Evolutionary conservation across 2,113 vertebrate species (phyloP).

Genomic region (Strigops habroptila): DNA sequence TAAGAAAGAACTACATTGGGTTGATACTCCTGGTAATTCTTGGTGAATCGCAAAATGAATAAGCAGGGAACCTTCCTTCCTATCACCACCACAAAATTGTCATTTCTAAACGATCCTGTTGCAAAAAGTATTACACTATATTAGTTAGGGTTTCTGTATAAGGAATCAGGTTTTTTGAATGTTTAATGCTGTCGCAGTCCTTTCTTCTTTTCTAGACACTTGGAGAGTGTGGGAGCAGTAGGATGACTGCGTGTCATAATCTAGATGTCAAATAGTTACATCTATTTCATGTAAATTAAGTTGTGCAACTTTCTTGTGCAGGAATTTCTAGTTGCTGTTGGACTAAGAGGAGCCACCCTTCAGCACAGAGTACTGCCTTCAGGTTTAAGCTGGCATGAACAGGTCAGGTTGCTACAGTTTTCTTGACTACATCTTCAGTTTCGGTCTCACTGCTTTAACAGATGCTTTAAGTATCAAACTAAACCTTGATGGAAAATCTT

Average conservation of each 20-base stretch:
- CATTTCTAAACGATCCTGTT: neutral
- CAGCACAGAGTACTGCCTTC: constrained; percentile 88
- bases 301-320: constrained; percentile 41
- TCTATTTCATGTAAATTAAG: neutral
- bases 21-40: neutral
- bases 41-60: neutral
- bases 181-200: neutral
- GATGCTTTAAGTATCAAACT: neutral
- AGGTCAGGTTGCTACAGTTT: constrained; percentile 74
- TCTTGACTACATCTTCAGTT: neutral
- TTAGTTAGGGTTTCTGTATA: neutral
- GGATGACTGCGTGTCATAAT: neutral
- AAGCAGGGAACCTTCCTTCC: neutral
- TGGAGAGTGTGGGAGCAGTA: neutral
- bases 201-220: neutral
- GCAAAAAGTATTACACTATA: neutral
- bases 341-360: constrained; percentile 89
- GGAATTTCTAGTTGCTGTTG: constrained; percentile 93
- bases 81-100: neutral
- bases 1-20: neutral
- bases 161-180: neutral
- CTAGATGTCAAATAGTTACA: neutral
- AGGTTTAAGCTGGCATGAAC: constrained; percentile 92
- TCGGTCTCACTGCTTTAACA: neutral
- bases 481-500: neutral